Percentiles rank a stretch among this genome's conserved stretches.
phyloP scores from a whole-genome alignment of 2,113 vertebrate genomes.

The Ursus arctos region DNA sequence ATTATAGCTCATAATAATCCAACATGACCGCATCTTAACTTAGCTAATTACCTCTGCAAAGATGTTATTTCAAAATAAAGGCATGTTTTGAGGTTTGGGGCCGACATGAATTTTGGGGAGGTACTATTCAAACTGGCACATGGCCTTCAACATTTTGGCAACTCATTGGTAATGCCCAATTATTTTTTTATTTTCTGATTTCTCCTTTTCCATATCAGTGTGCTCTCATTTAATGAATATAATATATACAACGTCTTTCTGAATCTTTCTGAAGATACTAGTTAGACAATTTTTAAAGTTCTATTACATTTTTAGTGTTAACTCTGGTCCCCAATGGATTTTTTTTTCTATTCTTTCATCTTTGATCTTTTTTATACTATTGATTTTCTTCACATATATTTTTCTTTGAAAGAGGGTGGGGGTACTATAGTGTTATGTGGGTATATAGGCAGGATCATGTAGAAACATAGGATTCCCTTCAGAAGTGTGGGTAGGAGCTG shows the following conservation, averaged over 20 bases:
- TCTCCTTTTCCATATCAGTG: neutral
- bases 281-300: neutral
- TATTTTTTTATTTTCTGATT: slow-evolving; percentile 37
- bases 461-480: neutral
- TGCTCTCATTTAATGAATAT: neutral
- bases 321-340: neutral
- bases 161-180: neutral
- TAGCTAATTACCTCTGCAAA: slow-evolving; percentile 14
- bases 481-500: neutral
- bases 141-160: neutral
- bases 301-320: neutral
- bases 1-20: neutral
- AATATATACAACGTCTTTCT: neutral
- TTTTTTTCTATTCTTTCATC: neutral
- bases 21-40: neutral
- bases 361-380: neutral
- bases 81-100: neutral
- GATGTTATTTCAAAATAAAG: neutral
- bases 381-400: slow-evolving; percentile 17
- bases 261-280: slow-evolving; percentile 21
- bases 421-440: neutral
- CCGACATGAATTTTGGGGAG: neutral
- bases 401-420: neutral
- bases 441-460: neutral
- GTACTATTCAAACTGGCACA: neutral